Percentiles rank a stretch among this genome's conserved stretches.
Evolutionary conservation across 2,797 vertebrate species (phyloP).

Genomic region (Mastacembelus armatus): DNA sequence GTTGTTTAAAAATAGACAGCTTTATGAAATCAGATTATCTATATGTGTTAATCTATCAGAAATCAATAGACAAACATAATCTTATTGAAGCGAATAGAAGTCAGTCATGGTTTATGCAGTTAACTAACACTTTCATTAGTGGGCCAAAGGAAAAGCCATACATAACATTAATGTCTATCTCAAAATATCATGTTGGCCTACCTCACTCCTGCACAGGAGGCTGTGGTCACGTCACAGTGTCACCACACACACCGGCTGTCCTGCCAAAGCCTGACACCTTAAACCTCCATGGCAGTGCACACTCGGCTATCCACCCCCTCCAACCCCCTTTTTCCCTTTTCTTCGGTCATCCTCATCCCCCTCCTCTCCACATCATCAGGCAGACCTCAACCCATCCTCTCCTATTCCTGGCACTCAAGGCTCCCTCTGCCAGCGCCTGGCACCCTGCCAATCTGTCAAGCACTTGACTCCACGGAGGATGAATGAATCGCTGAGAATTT

Average conservation of each 20-base stretch:
- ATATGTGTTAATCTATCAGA: slow-evolving; percentile 1
- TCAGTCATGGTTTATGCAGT: slow-evolving; percentile 9
- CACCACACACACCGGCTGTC: slow-evolving; percentile 67
- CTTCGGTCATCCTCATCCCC: slow-evolving; percentile 78
- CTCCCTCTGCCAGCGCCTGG: slow-evolving; percentile 91
- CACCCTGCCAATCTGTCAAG: slow-evolving; percentile 89
- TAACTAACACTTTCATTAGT: slow-evolving; percentile 63
- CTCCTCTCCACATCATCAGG: slow-evolving; percentile 87
- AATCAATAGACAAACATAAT: not conserved
- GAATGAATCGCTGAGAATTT: slow-evolving; percentile 87
- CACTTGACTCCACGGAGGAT: slow-evolving; percentile 81
- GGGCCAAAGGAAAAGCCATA: slow-evolving; percentile 72
- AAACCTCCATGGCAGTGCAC: slow-evolving; percentile 90
- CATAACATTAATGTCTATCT: slow-evolving; percentile 83
- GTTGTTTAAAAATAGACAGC: not conserved
- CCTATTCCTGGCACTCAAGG: slow-evolving; percentile 83
- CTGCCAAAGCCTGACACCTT: slow-evolving; percentile 88
- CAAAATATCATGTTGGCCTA: slow-evolving; percentile 74
- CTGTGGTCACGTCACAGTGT: slow-evolving; percentile 81
- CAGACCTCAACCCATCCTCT: slow-evolving; percentile 90
- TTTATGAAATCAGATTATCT: slow-evolving; percentile 21
- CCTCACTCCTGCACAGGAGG: slow-evolving; percentile 84
- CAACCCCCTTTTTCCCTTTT: slow-evolving; percentile 62
- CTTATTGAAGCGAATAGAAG: slow-evolving; percentile 3
- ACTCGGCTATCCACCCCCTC: too few relatives aligned